Evolutionary conservation across 2,797 vertebrate genomes (phyloP), one percentile per base, ranked within the genome.

Genomic region (Phylloscopus collybita): DNA sequence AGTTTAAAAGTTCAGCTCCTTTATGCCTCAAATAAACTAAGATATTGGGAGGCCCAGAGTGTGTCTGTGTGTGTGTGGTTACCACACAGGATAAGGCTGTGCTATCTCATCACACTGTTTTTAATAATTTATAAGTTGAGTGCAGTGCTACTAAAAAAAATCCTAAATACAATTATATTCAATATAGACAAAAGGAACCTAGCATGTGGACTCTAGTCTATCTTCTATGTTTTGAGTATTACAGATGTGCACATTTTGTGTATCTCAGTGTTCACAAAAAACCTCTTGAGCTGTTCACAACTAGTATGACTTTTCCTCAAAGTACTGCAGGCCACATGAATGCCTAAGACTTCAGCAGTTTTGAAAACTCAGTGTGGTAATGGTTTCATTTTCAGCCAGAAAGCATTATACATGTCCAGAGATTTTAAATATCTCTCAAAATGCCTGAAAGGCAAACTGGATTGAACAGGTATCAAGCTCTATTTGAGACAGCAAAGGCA

Each of bases 381-480:
- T 16, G 54, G 30, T 56, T 92, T 90, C 0, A 5, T 66, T 89
- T 82, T 66, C 64, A 73, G 61, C 11, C 40, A 73, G 56, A 89
- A 89, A 64, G 5, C 14, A 36, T 57, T 86, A 60, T n/a, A 15
- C 56, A 51, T 65, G 25, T 74, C 51, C 72, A 86, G 26, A 34
- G 40, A 65, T 49, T 9, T 2, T 91, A 81, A 92, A 16, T 67
- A 70, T 70, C 36, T 87, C 65, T 83, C 60, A 60, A 95, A 89
- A 71, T 87, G 47, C 80, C 79, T 65, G 79, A 80, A 95, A 95
- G 85, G 54, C 45, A 73, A 88, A 57, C 45, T 62, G 80, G 34
- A 88, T 80, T 94, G 91, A 93, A 76, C 42, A 76, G 82, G 90
- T 74, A 79, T 36, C 69, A 87, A 75, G 16, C 34, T 95, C 80